These are phyloP conservation scores for Microcebus ravelobensis DNA, from an alignment of 2,113 vertebrate species.

Conservation along the genomic window DNA sequence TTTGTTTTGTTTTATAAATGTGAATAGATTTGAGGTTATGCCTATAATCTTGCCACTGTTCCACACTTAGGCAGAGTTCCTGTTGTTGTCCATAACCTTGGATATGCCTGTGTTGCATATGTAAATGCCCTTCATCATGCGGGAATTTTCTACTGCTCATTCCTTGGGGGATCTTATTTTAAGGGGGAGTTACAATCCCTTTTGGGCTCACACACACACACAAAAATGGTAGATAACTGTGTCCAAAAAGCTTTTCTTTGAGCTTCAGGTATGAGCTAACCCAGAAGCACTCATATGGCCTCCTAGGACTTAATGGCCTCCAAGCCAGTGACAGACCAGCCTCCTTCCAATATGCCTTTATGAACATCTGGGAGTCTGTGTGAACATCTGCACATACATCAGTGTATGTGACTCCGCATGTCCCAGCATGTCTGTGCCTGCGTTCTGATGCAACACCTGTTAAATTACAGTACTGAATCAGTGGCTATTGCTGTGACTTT, in stretches of 20 bases:
- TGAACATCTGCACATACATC: conserved; percentile 2
- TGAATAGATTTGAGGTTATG: background rate
- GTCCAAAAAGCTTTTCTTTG: background rate
- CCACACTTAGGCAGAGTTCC: background rate
- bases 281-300: background rate
- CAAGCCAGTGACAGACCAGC: background rate
- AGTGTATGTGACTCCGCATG: background rate
- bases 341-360: background rate
- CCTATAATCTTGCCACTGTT: conserved; percentile 4
- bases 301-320: background rate
- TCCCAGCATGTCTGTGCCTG: background rate
- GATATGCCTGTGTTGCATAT: background rate
- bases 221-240: background rate
- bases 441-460: background rate
- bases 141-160: background rate
- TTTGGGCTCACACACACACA: background rate
- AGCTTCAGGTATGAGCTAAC: background rate
- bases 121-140: background rate
- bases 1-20: conserved; percentile 15
- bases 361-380: conserved; percentile 23
- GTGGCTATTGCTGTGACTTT: background rate
- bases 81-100: background rate
- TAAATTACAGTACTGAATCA: background rate
- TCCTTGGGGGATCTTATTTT: background rate
- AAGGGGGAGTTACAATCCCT: background rate